These are phyloP conservation scores for Noctua pronuba DNA, from an alignment of 2,888 invertebrate species.

Conservation along the genomic window DNA sequence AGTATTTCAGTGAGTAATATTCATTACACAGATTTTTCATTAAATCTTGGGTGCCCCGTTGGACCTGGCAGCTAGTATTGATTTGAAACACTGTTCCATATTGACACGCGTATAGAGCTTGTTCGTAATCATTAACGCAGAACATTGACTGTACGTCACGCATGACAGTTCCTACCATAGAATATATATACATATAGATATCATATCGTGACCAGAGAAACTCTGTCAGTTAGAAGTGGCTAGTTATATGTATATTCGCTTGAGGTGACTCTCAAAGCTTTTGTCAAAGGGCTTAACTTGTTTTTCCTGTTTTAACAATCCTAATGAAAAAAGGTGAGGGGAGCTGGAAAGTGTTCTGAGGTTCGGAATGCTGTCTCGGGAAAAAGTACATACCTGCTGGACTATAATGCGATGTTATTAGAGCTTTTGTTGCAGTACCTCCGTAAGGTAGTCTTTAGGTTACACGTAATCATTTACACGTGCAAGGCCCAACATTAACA, in stretches of 20 bases:
- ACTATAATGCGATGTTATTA: background rate
- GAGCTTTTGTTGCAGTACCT: background rate
- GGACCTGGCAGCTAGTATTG: background rate
- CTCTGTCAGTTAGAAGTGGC: background rate
- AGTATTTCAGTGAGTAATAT: background rate
- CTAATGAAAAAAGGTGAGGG: too few species aligned
- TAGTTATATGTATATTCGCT: too few species aligned
- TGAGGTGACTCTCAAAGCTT: background rate
- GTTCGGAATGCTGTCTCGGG: too few species aligned
- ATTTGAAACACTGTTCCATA: background rate
- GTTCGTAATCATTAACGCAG: background rate
- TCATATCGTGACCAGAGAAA: background rate
- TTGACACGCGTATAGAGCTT: background rate
- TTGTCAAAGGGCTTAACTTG: background rate
- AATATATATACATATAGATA: too few species aligned
- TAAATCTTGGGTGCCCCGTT: background rate
- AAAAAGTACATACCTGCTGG: too few species aligned
- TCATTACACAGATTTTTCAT: background rate
- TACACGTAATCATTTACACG: constrained; percentile 1
- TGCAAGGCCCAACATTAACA: background rate
- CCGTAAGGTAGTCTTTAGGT: background rate
- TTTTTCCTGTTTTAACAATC: too few species aligned
- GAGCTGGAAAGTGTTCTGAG: too few species aligned
- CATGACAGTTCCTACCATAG: too few species aligned
- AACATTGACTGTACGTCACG: background rate